Evolutionary conservation across 1,140 invertebrate species (phyloP), one percentile per base, ranked within the genome.

Genomic region (Argopecten irradians): DNA sequence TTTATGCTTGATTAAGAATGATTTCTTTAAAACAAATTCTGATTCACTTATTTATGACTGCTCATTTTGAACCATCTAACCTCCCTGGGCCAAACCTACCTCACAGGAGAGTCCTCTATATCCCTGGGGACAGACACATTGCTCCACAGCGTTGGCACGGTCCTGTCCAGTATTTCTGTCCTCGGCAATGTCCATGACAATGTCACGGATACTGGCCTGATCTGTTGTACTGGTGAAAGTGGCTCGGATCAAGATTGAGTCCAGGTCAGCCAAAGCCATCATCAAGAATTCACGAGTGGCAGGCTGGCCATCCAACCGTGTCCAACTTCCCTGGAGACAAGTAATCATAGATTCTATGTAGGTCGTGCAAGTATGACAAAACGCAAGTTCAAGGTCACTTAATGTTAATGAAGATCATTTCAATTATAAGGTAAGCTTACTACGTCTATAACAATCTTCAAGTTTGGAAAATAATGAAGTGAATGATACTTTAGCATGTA

Each of bases 231-330:
- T 97, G 0, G 98, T 98, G 94, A 99, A 99, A 0, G 98, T 98
- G 1, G 98, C 99, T 94, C 99, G 98, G 86, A 99, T 98, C 86
- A 98, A 96, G 91, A 99, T 98, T 14, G 97, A 97, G 92, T 98
- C 96, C 13, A 99, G 95, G 94, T 99, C 97, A 89, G 98, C 98
- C 46, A 99, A 95, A 0, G 98, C 98, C 97, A 99, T 98, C 34
- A 99, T 96, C 82, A 99, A 96, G 95, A 99, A 97, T 93, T 99
- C 98, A 19, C 99, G 96, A 88, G 98, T 97, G 8, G 97, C 97
- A 83, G 96, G 95, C 84, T 97, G 97, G 3, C 98, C 98, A 95
- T 99, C 98, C 91, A 96, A 96, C 89, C 97, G 95, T 93, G 97
- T 97, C 98, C 98, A 99, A 92, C 94, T 92, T 88, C 94, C 93